Percentiles rank a stretch among this genome's conserved stretches.
Conservation (phyloP, 2,888 invertebrate genomes). For the Drosophila peninsularis region DNA sequence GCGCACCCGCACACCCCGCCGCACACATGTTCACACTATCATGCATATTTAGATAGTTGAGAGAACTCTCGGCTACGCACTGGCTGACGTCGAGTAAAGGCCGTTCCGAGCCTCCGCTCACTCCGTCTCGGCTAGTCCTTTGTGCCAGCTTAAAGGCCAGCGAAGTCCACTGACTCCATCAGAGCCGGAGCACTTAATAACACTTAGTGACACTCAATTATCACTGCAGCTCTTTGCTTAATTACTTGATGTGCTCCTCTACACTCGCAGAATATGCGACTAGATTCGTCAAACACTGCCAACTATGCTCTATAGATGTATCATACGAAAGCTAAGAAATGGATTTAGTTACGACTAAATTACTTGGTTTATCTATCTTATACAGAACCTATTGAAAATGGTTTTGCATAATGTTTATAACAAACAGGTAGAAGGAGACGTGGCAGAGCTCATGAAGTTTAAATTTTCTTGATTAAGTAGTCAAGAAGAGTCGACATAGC, state of each 20-base stretch:
- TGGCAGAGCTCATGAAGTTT: background rate
- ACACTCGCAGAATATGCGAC: constrained; percentile 38
- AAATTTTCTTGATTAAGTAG: background rate
- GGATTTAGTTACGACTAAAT: too few relatives aligned
- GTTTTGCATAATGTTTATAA: too few relatives aligned
- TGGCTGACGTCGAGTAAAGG: constrained; percentile 23
- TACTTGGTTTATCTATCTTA: too few relatives aligned
- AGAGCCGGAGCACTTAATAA: constrained; percentile 66
- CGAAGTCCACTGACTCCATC: constrained; percentile 18
- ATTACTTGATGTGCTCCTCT: constrained; percentile 60
- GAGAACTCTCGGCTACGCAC: constrained; percentile 48
- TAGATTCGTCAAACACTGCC: background rate
- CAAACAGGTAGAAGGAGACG: too few relatives aligned
- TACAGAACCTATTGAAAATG: too few relatives aligned
- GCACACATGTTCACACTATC: constrained; percentile 19
- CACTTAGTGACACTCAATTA: constrained; percentile 78
- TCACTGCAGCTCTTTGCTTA: constrained; percentile 67
- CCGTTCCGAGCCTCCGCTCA: constrained; percentile 25
- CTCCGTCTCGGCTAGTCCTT: constrained; percentile 28
- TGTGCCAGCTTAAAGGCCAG: constrained; percentile 48
- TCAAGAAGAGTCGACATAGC: too few relatives aligned
- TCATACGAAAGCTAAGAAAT: background rate
- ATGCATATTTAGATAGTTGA: constrained; percentile 34
- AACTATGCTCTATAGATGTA: background rate
- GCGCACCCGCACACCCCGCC: constrained; percentile 26